A percentile compares a stretch with the other conserved stretches of the same genome.
phyloP scores from a whole-genome alignment of 1,140 invertebrate genomes.

The Lerema accius region DNA sequence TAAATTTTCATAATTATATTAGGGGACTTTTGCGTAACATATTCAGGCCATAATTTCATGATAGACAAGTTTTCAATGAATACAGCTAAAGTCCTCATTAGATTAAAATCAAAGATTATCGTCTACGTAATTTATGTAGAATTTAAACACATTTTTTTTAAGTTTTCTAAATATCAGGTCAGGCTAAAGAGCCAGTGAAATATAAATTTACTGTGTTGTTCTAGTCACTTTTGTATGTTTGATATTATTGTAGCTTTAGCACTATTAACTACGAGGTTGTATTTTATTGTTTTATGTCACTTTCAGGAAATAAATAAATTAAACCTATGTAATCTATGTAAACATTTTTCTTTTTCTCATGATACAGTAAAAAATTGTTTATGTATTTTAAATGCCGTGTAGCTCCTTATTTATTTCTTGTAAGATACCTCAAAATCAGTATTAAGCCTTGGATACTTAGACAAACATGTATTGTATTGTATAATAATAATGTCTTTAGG shows the following conservation, averaged over 20 bases:
- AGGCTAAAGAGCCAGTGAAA: not conserved
- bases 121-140: no score
- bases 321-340: no score
- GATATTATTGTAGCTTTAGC: slow-evolving; percentile 28
- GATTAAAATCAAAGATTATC: no score
- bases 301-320: not conserved
- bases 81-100: no score
- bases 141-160: no score
- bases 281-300: slow-evolving; percentile 24
- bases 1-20: no score
- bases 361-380: not conserved
- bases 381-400: not conserved
- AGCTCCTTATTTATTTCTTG: slow-evolving; percentile 1
- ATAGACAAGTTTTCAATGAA: no score
- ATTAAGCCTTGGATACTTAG: slow-evolving; percentile 10
- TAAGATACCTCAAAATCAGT: slow-evolving; percentile 15
- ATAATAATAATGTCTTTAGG: not conserved
- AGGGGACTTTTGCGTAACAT: no score
- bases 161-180: no score
- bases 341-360: not conserved
- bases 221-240: slow-evolving; percentile 39
- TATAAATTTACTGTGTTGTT: slow-evolving; percentile 30
- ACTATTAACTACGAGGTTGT: slow-evolving; percentile 22
- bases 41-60: no score
- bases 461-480: slow-evolving; percentile 2